Conservation (phyloP, 2,113 vertebrate species). For the Recurvirostra avosetta region DNA sequence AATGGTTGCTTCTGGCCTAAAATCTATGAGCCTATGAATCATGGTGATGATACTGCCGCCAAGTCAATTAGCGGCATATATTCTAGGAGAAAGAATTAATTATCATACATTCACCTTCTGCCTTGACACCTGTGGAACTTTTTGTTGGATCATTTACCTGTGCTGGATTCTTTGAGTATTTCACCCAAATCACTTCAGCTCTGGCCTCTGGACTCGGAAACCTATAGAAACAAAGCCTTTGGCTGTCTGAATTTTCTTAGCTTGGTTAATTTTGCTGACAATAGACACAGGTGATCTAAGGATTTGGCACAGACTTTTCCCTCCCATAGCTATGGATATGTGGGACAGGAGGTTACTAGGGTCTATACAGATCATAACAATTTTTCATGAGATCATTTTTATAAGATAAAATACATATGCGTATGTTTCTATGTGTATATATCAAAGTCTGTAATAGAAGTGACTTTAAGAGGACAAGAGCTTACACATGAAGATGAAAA, state of each 20-base stretch:
- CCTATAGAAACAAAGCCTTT: not conserved
- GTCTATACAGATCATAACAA: not conserved
- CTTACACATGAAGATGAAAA: not conserved
- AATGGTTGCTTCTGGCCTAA: not conserved
- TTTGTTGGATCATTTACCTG: not conserved
- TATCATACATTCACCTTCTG: constrained; percentile 6
- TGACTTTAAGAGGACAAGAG: not conserved
- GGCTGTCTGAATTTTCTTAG: not conserved
- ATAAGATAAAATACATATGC: not conserved
- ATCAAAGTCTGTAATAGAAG: not conserved
- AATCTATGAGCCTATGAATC: not conserved
- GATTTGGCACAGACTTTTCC: not conserved
- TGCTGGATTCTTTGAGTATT: not conserved
- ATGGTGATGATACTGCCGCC: not conserved
- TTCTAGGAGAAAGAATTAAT: constrained; percentile 7
- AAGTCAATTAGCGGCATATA: not conserved
- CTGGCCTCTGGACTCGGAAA: not conserved
- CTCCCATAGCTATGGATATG: not conserved
- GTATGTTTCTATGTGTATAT: not conserved
- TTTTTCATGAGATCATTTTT: not conserved
- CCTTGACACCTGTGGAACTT: not conserved
- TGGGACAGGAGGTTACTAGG: not conserved
- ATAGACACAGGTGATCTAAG: not conserved
- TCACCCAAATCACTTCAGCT: not conserved
- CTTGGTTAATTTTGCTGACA: not conserved